Evolutionary conservation across 2,888 invertebrate genomes (phyloP).

Genomic region (Agrochola macilenta): DNA sequence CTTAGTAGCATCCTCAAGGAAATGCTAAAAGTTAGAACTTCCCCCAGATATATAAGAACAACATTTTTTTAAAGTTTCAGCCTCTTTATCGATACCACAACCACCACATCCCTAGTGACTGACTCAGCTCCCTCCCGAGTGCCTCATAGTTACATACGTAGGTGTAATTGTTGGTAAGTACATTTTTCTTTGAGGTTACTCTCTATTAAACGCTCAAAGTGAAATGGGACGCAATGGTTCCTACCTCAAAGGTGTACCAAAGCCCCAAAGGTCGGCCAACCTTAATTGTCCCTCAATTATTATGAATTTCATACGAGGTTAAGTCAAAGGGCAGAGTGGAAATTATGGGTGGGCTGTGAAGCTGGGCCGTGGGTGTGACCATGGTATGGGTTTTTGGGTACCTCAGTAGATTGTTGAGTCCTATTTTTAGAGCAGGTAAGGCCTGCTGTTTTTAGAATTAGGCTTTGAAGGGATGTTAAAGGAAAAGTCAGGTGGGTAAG

Average conservation of each 20-base stretch:
- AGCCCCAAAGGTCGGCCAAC: slow-evolving; percentile 77
- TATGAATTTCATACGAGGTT: slow-evolving; percentile 82
- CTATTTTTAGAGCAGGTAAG: slow-evolving; percentile 17
- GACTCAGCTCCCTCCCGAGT: slow-evolving; percentile 87
- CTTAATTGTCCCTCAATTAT: slow-evolving; percentile 90
- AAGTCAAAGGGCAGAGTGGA: slow-evolving; percentile 80
- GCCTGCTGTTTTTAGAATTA: slow-evolving; percentile 15
- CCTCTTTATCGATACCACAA: slow-evolving; percentile 64
- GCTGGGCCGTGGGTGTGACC: slow-evolving; percentile 40
- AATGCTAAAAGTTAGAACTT: no score
- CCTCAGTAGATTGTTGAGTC: neutral
- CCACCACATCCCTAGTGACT: slow-evolving; percentile 75
- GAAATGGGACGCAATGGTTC: slow-evolving; percentile 87
- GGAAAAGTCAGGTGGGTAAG: neutral
- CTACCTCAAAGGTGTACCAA: slow-evolving; percentile 85
- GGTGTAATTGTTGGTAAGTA: slow-evolving; percentile 90
- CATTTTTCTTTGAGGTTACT: slow-evolving; percentile 91
- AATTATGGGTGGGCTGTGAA: slow-evolving; percentile 58
- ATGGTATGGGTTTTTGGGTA: slow-evolving; percentile 19
- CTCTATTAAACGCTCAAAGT: slow-evolving; percentile 89
- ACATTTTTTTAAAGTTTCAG: neutral
- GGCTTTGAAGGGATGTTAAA: neutral
- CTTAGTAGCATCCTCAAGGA: no score
- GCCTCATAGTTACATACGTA: slow-evolving; percentile 89
- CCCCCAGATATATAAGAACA: neutral